Evolutionary conservation across 2,797 vertebrate genomes (phyloP), one percentile per base, ranked within the genome.

Genomic region (Huso huso): DNA sequence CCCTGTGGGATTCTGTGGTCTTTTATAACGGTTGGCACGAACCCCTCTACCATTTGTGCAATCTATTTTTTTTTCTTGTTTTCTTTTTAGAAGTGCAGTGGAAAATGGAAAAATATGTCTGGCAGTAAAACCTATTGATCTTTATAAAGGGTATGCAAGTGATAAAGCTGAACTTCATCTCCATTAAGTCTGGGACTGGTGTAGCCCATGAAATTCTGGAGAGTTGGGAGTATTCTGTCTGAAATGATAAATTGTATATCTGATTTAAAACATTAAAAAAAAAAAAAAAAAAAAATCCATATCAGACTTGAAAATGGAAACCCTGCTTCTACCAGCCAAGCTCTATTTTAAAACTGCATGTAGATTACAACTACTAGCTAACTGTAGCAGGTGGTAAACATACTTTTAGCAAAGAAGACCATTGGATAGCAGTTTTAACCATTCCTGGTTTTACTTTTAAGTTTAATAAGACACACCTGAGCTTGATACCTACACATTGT

Each of bases 51-150:
- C 37, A 37, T 37, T 37, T 5, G 37, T 5, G 37, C 4, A 37
- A 37, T 37, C 37, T 37, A 10, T 65, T 61, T 61, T 7, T 66
- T 64, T 63, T 65, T 69, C 72, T 1, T 49, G 53, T 66, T 65
- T 63, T 69, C 59, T 71, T 72, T 70, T 65, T 62, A 67, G 60
- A 53, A 62, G 64, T 48, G 48, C 7, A 48, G 53, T 48, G 61
- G 49, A 49, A 55, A 67, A 68, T 18, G 61, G 51, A 11, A 23
- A 23, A 51, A 70, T 64, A 9, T 62, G 18, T 50, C 6, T 23
- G 67, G 37, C 58, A 15, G 61, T 50, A 15, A 66, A 71, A 9
- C 50, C 6, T 65, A 66, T 66, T 75, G 69, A 74, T 73, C 57
- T 51, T 37, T 1, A 23, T 51, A 23, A 15, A 48, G 55, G 59